Evolutionary conservation across 2,888 invertebrate species (phyloP).

Genomic region (Xanthorhoe designata): DNA sequence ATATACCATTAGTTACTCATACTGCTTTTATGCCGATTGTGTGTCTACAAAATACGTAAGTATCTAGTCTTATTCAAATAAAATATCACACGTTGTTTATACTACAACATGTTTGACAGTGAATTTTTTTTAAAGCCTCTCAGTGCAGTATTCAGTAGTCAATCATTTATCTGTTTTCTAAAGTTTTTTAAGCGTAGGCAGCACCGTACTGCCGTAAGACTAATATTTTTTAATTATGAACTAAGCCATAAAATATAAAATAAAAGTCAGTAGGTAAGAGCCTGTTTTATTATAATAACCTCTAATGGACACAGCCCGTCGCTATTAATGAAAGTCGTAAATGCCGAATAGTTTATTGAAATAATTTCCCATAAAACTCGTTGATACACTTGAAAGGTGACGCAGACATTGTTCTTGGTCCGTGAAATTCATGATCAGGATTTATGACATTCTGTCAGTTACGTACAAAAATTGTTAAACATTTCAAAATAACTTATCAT

Average conservation of each 20-base stretch:
- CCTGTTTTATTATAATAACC: conserved; percentile 49
- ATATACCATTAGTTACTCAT: not conserved
- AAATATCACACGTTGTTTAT: too few species aligned
- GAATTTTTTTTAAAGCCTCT: not conserved
- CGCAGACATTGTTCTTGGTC: not conserved
- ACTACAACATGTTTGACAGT: not conserved
- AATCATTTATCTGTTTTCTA: too few species aligned
- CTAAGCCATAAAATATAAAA: conserved; percentile 23
- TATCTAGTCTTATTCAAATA: too few species aligned
- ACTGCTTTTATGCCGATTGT: not conserved
- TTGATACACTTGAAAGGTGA: not conserved
- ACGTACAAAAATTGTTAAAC: too few species aligned
- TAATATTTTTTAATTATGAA: not conserved
- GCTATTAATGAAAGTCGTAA: conserved; percentile 43
- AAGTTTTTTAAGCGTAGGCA: too few species aligned
- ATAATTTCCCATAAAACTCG: conserved; percentile 12
- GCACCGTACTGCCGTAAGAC: too few species aligned
- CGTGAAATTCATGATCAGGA: not conserved
- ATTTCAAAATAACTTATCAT: not conserved
- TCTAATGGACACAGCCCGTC: conserved; percentile 43
- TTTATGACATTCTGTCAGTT: not conserved
- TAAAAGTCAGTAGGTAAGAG: conserved; percentile 7
- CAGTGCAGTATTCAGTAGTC: too few species aligned
- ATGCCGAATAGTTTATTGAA: conserved; percentile 29
- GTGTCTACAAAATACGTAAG: too few species aligned